A percentile compares a stretch with the other conserved stretches of the same genome.
phyloP scores from a whole-genome alignment of 2,113 vertebrate genomes.

The Himantopus leucocephalus region DNA sequence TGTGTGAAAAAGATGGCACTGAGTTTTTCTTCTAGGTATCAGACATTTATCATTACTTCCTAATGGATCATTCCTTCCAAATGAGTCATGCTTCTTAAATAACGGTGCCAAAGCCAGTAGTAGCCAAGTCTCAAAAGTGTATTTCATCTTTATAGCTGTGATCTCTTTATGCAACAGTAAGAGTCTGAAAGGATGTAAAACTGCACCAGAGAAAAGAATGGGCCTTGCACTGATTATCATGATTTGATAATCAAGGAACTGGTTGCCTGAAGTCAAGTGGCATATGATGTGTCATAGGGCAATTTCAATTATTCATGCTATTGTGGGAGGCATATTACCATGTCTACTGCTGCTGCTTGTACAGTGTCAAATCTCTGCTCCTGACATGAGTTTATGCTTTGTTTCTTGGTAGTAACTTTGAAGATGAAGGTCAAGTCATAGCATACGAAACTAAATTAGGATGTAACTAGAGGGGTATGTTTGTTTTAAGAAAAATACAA shows the following conservation, averaged over 20 bases:
- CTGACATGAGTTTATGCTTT: background rate
- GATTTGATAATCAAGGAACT: conserved; percentile 47
- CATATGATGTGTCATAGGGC: background rate
- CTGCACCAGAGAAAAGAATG: background rate
- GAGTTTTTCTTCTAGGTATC: background rate
- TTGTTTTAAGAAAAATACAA: background rate
- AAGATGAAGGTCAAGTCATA: background rate
- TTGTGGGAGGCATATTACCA: background rate
- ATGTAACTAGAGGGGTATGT: background rate
- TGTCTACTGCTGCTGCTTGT: background rate
- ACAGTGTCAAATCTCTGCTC: background rate
- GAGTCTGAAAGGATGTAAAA: background rate
- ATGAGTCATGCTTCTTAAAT: background rate
- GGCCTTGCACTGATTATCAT: background rate
- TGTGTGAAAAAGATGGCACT: background rate
- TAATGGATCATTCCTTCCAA: background rate
- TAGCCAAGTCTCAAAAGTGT: background rate
- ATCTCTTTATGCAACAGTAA: background rate
- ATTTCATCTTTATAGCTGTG: background rate
- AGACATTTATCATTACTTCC: background rate
- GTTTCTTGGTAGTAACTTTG: background rate
- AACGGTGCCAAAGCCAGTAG: background rate
- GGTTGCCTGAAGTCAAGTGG: conserved; percentile 29
- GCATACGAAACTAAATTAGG: background rate
- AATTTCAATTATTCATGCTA: conserved; percentile 53